A percentile compares a stretch with the other conserved stretches of the same genome.
Conservation (phyloP, 2,113 vertebrate genomes). For the Chaetorhynchus papuensis region DNA sequence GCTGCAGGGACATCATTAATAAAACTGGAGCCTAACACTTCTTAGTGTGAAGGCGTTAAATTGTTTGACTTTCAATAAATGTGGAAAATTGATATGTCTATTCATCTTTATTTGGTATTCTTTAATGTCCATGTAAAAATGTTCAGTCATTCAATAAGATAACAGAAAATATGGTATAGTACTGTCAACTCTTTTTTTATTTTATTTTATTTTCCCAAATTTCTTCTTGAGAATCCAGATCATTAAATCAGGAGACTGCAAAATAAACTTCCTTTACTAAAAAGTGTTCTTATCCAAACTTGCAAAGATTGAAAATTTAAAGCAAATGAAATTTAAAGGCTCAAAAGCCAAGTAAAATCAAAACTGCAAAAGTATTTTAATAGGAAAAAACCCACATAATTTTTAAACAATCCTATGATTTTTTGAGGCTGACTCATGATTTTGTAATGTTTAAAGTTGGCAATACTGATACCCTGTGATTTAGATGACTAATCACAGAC, state of each 20-base stretch:
- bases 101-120: background rate
- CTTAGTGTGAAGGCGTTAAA: background rate
- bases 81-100: background rate
- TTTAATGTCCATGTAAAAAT: background rate
- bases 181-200: background rate
- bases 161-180: background rate
- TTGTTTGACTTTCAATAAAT: background rate
- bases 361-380: conserved; percentile 17
- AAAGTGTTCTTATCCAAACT: background rate
- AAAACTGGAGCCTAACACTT: background rate
- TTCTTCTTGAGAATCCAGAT: background rate
- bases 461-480: conserved; percentile 59
- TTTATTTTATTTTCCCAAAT: background rate
- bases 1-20: background rate
- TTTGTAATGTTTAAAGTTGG: conserved; percentile 55
- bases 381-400: background rate
- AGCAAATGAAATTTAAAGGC: background rate
- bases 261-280: background rate
- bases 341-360: background rate
- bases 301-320: background rate
- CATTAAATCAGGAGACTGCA: background rate
- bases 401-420: conserved; percentile 53
- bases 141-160: background rate
- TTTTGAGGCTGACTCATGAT: conserved; percentile 57
- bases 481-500: conserved; percentile 62